Base-by-base conservation (phyloP, 2,797 vertebrate genomes). In the Picus viridis region DNA sequence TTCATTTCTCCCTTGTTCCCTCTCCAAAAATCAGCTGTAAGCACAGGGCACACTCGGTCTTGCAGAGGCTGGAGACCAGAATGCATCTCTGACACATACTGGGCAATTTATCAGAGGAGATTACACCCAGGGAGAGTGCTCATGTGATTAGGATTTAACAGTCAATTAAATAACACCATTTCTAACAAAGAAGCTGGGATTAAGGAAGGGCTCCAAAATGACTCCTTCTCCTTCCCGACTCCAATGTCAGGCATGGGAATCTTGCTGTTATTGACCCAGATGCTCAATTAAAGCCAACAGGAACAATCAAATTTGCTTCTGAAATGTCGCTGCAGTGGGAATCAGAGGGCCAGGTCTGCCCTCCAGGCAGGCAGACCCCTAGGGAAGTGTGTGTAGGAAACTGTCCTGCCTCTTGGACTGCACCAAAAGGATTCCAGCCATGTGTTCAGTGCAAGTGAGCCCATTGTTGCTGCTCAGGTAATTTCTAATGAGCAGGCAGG, bases 121-220 rank as follows among this genome's bases (percentile, higher is more conserved):
- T 92, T 95, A 81, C 71, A 89, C 73, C 30, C 41, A 12, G 71
- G 56, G 82, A 93, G 77, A 71, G 90, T 85, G 85, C 73, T 93
- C 96, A 94, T 86, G 87, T 94, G 95, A 83, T 91, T 72, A 23
- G 89, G 92, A 93, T 96, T 96, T 95, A 90, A 90, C 86, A 94
- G 89, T 62, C 93, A 94, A 94, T 96, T 94, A 94, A 95, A 90
- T 77, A 81, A 89, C 85, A 84, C 72, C 71, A 43, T 84, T 73
- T 89, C 92, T 70, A 90, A 94, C 86, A 94, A 89, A 94, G 90
- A 53, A 82, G 51, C 83, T 67, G 64, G 36, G 71, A 73, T 90
- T 89, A 94, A 96, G 89, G 86, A 93, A 89, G 61, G 58, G 56
- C 45, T 95, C 73, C 73, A 76, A 53, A 94, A 86, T 47, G 1